Evolutionary conservation across 2,797 vertebrate species (phyloP).

Genomic region (Sylvilagus floridanus): DNA sequence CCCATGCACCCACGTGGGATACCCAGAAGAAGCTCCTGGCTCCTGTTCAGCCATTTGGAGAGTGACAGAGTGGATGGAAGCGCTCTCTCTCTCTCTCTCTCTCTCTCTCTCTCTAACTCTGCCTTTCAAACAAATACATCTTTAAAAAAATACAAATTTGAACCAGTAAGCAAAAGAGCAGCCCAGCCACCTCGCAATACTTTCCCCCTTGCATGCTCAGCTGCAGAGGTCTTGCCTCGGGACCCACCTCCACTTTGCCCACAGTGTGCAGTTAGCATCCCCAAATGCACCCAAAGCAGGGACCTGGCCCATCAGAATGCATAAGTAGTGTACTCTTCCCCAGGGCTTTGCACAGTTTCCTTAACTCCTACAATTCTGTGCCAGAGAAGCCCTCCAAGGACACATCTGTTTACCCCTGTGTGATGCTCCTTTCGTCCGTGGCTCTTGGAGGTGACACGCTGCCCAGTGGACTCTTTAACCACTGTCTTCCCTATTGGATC

Average conservation of each 20-base stretch:
- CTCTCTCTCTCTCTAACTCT: no score
- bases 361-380: rapidly evolving
- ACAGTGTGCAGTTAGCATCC: neutral
- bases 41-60: no score
- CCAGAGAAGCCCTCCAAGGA: neutral
- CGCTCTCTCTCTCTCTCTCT: no score
- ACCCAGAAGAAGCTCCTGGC: no score
- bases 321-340: neutral
- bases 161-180: neutral
- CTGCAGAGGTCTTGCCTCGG: neutral
- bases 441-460: neutral
- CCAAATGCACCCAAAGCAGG: neutral
- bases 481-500: neutral
- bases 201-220: neutral
- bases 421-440: neutral
- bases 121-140: no score
- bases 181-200: no score
- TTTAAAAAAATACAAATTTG: neutral
- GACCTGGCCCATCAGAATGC: neutral
- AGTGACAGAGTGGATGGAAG: no score
- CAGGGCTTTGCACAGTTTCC: neutral
- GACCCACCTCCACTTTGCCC: neutral
- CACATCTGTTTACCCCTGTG: neutral
- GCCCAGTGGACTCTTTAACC: neutral
- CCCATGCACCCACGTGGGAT: no score